Evolutionary conservation across 2,888 invertebrate genomes (phyloP).

Genomic region (Chirona hameri): DNA sequence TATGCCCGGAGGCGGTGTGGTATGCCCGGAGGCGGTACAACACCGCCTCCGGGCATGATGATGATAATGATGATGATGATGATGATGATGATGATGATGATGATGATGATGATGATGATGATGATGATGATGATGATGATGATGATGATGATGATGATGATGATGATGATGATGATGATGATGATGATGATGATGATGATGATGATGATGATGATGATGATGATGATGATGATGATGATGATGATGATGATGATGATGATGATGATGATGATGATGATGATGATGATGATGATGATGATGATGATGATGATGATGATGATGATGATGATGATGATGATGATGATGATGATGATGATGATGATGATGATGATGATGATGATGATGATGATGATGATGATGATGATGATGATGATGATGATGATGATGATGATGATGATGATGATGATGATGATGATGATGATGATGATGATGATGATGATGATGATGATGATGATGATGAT

Average conservation of each 20-base stretch:
- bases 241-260: constrained; percentile 22
- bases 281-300: constrained; percentile 22
- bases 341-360: constrained; percentile 22
- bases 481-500: constrained; percentile 22
- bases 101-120: constrained; percentile 22
- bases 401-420: constrained; percentile 22
- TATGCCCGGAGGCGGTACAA: too few relatives aligned
- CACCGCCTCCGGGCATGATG: too few relatives aligned
- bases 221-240: constrained; percentile 22
- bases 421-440: constrained; percentile 22
- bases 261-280: constrained; percentile 22
- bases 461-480: constrained; percentile 22
- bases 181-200: constrained; percentile 22
- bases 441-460: constrained; percentile 22
- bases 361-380: constrained; percentile 22
- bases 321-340: constrained; percentile 22
- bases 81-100: constrained; percentile 22
- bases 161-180: constrained; percentile 22
- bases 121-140: constrained; percentile 22
- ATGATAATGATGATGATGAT: too few relatives aligned
- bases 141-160: constrained; percentile 22
- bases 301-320: constrained; percentile 22
- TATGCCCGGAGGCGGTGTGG: too few relatives aligned
- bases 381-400: constrained; percentile 22
- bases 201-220: constrained; percentile 22